These are phyloP conservation scores for Stramonita haemastoma DNA, from an alignment of 2,888 invertebrate genomes.

Conservation along the genomic window DNA sequence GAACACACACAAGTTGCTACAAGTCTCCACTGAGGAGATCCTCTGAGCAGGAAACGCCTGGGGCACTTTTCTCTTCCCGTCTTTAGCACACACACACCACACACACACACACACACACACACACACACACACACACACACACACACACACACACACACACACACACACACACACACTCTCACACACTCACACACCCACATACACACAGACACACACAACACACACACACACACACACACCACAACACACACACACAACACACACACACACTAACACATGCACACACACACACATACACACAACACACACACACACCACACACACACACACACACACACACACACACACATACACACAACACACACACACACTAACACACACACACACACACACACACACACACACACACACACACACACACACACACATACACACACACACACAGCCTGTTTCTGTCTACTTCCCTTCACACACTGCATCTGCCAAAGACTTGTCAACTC, in stretches of 20 bases:
- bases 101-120: background rate
- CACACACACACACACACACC: background rate
- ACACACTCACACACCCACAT: background rate
- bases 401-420: background rate
- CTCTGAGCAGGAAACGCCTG: too few relatives aligned
- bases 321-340: too few relatives aligned
- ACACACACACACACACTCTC: background rate
- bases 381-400: background rate
- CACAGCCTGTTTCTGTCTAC: background rate
- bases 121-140: background rate
- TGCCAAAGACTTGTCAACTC: background rate
- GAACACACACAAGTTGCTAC: too few relatives aligned
- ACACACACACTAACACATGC: too few relatives aligned
- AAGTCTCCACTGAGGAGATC: too few relatives aligned
- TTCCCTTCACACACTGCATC: background rate
- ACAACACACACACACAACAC: background rate
- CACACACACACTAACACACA: too few relatives aligned
- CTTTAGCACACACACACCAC: background rate
- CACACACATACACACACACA: background rate
- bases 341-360: too few relatives aligned
- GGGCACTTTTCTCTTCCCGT: too few relatives aligned
- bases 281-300: too few relatives aligned
- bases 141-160: background rate
- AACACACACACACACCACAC: too few relatives aligned
- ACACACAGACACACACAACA: too few relatives aligned